Evolutionary conservation across 1,140 invertebrate genomes (phyloP), one percentile per base, ranked within the genome.

Genomic region (Leptinotarsa lineolata): DNA sequence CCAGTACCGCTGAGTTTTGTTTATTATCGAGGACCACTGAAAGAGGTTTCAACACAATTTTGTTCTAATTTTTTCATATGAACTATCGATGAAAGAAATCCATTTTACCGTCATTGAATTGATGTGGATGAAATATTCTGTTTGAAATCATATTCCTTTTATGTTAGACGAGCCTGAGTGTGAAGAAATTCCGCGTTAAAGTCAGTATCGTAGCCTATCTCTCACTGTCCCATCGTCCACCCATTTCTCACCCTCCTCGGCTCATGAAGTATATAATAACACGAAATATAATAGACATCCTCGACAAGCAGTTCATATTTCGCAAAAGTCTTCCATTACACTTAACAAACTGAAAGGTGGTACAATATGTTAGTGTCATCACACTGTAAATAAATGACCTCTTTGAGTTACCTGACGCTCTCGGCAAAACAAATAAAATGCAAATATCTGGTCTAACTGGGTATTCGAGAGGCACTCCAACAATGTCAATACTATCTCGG

Each of bases 381-480:
- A 63, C 60, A 71, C 16, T 71, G 69, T 46, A 71, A 71, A 71
- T 71, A 71, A 71, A 71, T 63, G 69, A 71, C 68, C 68, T 69
- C 68, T 69, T 59, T 30, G 68, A 30, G 68, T 22, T 69, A 69
- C 68, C 68, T 71, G 69, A 63, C 69, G 16, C 46, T 68, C 21
- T 68, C 48, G 69, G 20, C 46, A 63, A 71, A 61, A 71, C 59
- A 63, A 71, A 63, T 30, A 71, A 63, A 71, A 71, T 71, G 69
- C 69, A 71, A 71, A 71, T 71, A 71, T 61, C 69, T 71, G 69
- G 59, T 71, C 69, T 64, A 71, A 71, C 69, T 61, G 69, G 59
- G 30, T 71, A 39, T 24, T 66, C 18, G 30, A 22, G 21, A 58
- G 68, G 46, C 45, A 59, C 68, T 69, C 30, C 45, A 69, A 48